Evolutionary conservation across 2,113 vertebrate species (phyloP).

Genomic region (Nerophis lumbriciformis): DNA sequence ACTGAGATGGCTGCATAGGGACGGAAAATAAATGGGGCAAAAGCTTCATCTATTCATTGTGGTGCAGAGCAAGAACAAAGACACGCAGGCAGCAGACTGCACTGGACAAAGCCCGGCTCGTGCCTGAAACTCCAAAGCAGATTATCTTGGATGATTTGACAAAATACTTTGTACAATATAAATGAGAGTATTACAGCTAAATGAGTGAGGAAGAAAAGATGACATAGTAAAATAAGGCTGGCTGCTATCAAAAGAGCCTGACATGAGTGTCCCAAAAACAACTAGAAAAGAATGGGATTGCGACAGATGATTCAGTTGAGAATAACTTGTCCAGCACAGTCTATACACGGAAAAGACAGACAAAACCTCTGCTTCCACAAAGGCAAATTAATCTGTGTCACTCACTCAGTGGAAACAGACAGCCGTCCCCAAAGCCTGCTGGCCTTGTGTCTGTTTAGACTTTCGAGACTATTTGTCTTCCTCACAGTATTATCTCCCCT

Average conservation of each 20-base stretch:
- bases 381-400: slow-evolving; percentile 35
- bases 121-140: slow-evolving; percentile 12
- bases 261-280: not conserved
- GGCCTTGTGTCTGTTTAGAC: slow-evolving; percentile 27
- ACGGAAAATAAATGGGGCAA: slow-evolving; percentile 21
- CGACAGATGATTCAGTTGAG: slow-evolving; percentile 12
- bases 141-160: slow-evolving; percentile 16
- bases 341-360: slow-evolving; percentile 6
- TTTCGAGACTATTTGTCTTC: slow-evolving; percentile 29
- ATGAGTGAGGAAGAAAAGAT: not conserved
- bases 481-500: slow-evolving; percentile 12
- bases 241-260: not conserved
- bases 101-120: slow-evolving; percentile 20
- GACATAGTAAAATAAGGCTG: not conserved
- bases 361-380: slow-evolving; percentile 33
- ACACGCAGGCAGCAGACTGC: slow-evolving; percentile 29
- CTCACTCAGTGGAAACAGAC: slow-evolving; percentile 39
- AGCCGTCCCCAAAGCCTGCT: slow-evolving; percentile 40
- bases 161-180: slow-evolving; percentile 1
- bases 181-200: not conserved
- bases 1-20: slow-evolving; percentile 23
- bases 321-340: slow-evolving; percentile 19
- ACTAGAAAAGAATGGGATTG: slow-evolving; percentile 9
- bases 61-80: slow-evolving; percentile 17
- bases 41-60: slow-evolving; percentile 24